Conservation (phyloP, 2,888 invertebrate species). For the Ectemnius cavifrons region DNA sequence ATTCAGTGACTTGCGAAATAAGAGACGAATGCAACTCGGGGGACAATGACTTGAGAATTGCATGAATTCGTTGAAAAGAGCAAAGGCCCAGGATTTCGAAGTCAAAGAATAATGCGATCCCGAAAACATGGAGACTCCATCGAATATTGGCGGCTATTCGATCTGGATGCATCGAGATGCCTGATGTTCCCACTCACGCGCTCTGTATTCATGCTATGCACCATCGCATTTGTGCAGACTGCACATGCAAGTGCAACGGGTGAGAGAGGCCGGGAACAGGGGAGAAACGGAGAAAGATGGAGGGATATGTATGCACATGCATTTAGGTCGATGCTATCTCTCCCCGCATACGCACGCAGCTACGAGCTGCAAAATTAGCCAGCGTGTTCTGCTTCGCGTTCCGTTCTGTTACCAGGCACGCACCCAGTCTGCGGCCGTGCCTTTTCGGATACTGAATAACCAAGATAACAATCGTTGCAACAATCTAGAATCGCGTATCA, state of each 20-base stretch:
- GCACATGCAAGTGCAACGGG: not conserved
- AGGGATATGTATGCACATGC: conserved; percentile 43
- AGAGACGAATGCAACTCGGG: no score
- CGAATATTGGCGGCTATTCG: conserved; percentile 41
- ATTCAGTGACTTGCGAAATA: no score
- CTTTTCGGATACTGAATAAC: conserved; percentile 10
- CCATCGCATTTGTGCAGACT: conserved; percentile 8
- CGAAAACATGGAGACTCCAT: conserved; percentile 11
- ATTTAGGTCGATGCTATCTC: conserved; percentile 50
- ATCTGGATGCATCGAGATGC: conserved; percentile 37
- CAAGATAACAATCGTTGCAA: no score
- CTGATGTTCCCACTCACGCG: conserved; percentile 18
- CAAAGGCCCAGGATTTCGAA: no score
- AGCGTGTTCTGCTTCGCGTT: conserved; percentile 31
- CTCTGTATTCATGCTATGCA: conserved; percentile 45
- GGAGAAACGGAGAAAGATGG: no score
- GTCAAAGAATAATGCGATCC: no score
- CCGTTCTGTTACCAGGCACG: conserved; percentile 45
- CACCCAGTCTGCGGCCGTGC: conserved; percentile 20
- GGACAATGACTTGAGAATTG: no score
- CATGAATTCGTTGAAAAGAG: no score
- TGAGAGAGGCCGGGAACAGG: not conserved
- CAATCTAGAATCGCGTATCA: no score
- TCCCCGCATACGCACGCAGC: conserved; percentile 31
- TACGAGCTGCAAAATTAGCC: conserved; percentile 58